Evolutionary conservation across 2,888 invertebrate genomes (phyloP).

Genomic region (Cheiracanthium punctorium): DNA sequence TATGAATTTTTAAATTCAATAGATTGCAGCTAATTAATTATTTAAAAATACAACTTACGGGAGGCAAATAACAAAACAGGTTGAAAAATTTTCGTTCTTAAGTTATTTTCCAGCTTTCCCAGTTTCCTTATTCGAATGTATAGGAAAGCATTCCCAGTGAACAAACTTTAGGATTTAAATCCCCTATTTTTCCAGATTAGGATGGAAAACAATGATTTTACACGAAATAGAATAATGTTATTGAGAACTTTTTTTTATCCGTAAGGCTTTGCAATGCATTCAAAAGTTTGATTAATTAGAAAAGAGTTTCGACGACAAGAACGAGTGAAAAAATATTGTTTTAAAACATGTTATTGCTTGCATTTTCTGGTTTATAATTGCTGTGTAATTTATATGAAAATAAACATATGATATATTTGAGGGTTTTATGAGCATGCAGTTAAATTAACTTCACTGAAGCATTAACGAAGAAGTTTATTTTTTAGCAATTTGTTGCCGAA

Average conservation of each 20-base stretch:
- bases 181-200: not conserved
- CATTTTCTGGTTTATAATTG: too few species aligned
- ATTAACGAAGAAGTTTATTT: too few species aligned
- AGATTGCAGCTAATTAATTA: not conserved
- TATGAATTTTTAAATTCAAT: not conserved
- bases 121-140: not conserved
- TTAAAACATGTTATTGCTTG: too few species aligned
- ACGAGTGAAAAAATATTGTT: too few species aligned
- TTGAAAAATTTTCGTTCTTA: not conserved
- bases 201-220: not conserved
- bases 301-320: not conserved
- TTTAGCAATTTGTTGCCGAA: too few species aligned
- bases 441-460: too few species aligned
- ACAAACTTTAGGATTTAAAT: not conserved
- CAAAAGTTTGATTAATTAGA: not conserved
- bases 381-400: too few species aligned
- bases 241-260: not conserved
- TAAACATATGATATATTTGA: too few species aligned
- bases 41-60: not conserved
- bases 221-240: not conserved
- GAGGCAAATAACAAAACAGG: not conserved
- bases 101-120: not conserved
- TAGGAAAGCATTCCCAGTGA: not conserved
- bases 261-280: not conserved
- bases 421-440: too few species aligned